Conservation (phyloP, 1,140 invertebrate species). For the Cherax quadricarinatus region DNA sequence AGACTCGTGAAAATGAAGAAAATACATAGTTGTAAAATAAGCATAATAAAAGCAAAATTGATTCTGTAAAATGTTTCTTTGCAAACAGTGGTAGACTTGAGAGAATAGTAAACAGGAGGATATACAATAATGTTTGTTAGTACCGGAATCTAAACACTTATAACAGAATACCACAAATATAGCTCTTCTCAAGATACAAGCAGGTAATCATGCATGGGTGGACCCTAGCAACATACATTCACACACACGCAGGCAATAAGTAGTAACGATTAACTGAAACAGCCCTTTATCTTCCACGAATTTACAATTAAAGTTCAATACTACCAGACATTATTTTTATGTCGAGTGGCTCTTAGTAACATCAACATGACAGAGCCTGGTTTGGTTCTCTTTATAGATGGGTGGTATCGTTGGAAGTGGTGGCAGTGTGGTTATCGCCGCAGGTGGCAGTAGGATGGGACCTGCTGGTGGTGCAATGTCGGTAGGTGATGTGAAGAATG, state of each 20-base stretch:
- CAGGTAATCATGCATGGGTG: not conserved
- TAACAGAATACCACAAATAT: too few species aligned
- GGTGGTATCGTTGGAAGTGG: conserved; percentile 17
- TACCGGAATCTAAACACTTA: not conserved
- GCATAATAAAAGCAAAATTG: too few species aligned
- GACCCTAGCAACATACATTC: not conserved
- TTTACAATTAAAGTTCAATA: not conserved
- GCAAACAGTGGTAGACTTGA: too few species aligned
- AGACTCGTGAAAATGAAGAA: too few species aligned
- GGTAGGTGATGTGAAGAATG: conserved; percentile 11
- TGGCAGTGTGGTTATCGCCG: conserved; percentile 31
- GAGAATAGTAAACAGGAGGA: too few species aligned
- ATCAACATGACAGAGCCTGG: conserved; percentile 15
- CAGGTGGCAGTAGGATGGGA: conserved; percentile 20
- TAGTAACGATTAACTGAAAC: not conserved
- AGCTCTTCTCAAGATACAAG: not conserved
- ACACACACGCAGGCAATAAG: not conserved
- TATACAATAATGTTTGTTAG: too few species aligned
- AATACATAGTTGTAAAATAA: too few species aligned
- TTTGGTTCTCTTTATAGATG: conserved; percentile 52
- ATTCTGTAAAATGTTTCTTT: too few species aligned
- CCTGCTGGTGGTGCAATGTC: conserved; percentile 22
- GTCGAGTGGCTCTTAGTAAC: conserved; percentile 16
- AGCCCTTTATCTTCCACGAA: not conserved
- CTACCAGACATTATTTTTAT: conserved; percentile 8